phyloP scores from a whole-genome alignment of 2,888 invertebrate species.

The Diarsia rubi region DNA sequence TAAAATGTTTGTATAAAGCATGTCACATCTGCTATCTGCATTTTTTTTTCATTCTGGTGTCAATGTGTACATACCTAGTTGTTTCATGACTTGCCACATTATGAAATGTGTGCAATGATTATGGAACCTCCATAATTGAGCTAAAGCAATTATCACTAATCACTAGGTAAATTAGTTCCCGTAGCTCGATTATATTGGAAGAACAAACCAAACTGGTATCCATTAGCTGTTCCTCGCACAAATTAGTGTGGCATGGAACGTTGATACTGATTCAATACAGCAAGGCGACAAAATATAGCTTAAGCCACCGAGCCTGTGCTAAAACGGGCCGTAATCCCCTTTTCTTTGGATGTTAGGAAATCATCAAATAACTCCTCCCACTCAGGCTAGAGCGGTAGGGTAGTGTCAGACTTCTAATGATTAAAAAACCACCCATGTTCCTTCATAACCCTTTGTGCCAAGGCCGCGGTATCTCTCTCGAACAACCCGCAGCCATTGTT shows the following conservation, averaged over 20 bases:
- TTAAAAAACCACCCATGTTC: too few species aligned
- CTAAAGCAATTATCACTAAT: not conserved
- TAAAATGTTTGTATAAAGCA: slow-evolving; percentile 3
- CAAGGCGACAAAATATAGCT: not conserved
- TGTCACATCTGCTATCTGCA: not conserved
- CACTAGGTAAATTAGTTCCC: not conserved
- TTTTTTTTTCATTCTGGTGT: too few species aligned
- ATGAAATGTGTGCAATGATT: not conserved
- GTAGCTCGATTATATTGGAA: not conserved
- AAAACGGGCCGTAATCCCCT: not conserved
- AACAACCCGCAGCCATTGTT: too few species aligned
- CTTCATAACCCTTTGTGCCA: too few species aligned
- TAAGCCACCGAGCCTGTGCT: not conserved
- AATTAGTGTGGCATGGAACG: not conserved
- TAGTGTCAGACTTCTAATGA: too few species aligned
- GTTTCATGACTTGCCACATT: not conserved
- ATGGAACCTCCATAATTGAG: not conserved
- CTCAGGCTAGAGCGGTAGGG: too few species aligned
- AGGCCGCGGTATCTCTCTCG: too few species aligned
- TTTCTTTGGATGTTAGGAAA: too few species aligned
- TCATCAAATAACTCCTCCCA: too few species aligned
- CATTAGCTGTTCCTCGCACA: not conserved
- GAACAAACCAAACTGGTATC: not conserved
- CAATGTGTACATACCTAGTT: not conserved
- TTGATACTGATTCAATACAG: not conserved